Conservation (phyloP, 2,113 vertebrate genomes). For the Amazona guildingii region DNA sequence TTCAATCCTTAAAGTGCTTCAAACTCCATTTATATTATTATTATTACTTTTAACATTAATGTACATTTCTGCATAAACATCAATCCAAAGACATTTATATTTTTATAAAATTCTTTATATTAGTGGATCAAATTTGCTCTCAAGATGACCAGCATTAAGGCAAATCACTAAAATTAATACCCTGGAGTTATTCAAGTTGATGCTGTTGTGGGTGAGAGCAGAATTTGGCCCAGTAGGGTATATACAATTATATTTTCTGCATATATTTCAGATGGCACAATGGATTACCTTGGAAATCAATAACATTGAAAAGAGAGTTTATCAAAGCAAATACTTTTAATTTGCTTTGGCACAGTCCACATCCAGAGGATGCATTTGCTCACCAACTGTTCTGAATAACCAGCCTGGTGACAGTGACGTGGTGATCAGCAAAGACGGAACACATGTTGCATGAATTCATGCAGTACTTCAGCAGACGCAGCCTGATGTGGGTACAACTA, state of each 20-base stretch:
- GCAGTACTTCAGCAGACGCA: background rate
- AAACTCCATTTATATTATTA: conserved; percentile 69
- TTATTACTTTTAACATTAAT: conserved; percentile 56
- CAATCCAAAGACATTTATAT: conserved; percentile 26
- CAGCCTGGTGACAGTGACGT: background rate
- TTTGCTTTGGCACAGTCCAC: background rate
- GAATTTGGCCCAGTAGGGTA: background rate
- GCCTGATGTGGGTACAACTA: background rate
- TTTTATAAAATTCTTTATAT: conserved; percentile 49
- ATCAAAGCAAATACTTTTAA: background rate
- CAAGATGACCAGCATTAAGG: background rate
- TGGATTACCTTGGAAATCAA: background rate
- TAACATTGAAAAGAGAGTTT: background rate
- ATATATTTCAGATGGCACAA: background rate
- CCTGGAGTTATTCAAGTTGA: background rate
- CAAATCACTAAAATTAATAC: background rate
- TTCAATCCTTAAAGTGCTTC: conserved; percentile 73
- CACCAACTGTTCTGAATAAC: background rate
- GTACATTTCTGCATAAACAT: conserved; percentile 50
- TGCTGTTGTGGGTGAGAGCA: conserved; percentile 13
- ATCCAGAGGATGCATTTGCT: conserved; percentile 1
- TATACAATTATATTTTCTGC: conserved; percentile 23
- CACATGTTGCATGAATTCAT: background rate
- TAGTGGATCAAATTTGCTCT: conserved; percentile 27
- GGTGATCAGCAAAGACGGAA: background rate